These are phyloP conservation scores for Anagrus nilaparvatae DNA, from an alignment of 1,140 invertebrate species.

Conservation along the genomic window DNA sequence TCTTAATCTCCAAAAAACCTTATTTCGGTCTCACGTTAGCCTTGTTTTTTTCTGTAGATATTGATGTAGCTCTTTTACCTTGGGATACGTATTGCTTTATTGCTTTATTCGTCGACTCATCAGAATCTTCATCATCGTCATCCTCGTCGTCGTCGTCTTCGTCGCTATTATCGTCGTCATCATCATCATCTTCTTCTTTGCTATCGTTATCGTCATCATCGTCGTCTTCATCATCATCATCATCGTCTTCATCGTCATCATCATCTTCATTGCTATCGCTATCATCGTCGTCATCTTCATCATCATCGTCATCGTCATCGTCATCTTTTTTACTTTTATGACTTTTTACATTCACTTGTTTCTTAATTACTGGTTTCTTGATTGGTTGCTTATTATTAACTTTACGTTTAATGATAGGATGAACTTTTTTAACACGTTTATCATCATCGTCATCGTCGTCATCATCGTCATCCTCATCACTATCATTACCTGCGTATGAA, in stretches of 20 bases:
- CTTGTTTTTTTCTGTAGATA: constrained; percentile 19
- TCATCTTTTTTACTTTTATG: constrained; percentile 40
- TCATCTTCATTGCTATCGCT: constrained; percentile 39
- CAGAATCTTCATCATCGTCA: constrained; percentile 30
- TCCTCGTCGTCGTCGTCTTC: constrained; percentile 36
- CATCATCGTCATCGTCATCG: constrained; percentile 43
- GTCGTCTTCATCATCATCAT: constrained; percentile 31
- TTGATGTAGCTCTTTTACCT: constrained; percentile 27
- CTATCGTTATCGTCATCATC: constrained; percentile 29
- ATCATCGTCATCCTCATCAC: constrained; percentile 44
- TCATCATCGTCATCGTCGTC: constrained; percentile 40
- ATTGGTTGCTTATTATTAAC: constrained; percentile 23
- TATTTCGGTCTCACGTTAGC: constrained; percentile 28
- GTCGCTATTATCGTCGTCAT: constrained; percentile 28
- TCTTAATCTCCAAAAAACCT: constrained; percentile 12
- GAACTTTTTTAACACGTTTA: constrained; percentile 24
- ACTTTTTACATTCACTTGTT: too few relatives aligned
- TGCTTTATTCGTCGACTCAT: constrained; percentile 27
- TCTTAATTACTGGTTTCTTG: constrained; percentile 23
- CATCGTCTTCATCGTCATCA: constrained; percentile 41
- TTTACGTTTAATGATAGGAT: constrained; percentile 7
- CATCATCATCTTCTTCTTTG: constrained; percentile 32
- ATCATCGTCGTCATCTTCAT: constrained; percentile 38
- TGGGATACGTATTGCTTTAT: constrained; percentile 32
- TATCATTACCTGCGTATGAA: constrained; percentile 41